Evolutionary conservation across 53 echinoderm and acorn worm genomes (phyloP).

Genomic region (Arbacia lixula): DNA sequence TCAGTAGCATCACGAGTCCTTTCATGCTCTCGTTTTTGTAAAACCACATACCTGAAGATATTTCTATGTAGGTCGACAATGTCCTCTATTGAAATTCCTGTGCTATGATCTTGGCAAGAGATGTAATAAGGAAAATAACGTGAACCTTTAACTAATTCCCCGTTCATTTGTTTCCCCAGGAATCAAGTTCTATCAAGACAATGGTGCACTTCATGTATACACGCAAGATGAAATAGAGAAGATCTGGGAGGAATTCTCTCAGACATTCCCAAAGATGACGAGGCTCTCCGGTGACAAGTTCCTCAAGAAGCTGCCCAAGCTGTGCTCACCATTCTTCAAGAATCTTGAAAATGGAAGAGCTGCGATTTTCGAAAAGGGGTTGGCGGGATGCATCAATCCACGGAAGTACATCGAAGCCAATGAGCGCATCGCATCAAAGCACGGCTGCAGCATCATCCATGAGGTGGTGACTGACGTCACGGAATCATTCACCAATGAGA

Average conservation of each 20-base stretch:
- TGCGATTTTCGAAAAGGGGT: not conserved
- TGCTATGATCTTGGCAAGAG: no score
- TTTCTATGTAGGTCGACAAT: no score
- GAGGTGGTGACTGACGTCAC: constrained; percentile 48
- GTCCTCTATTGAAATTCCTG: no score
- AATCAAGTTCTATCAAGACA: constrained; percentile 48
- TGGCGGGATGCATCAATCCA: constrained; percentile 50
- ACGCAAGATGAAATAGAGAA: not conserved
- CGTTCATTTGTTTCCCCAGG: no score
- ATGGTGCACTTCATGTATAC: not conserved
- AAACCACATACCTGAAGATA: no score
- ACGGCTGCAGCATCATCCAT: constrained; percentile 51
- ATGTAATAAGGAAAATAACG: no score
- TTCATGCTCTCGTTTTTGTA: no score
- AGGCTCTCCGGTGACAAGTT: not conserved
- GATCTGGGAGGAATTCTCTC: not conserved
- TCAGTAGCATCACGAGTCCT: no score
- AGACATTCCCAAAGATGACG: not conserved
- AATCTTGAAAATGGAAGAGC: not conserved
- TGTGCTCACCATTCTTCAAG: not conserved
- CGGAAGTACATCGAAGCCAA: constrained; percentile 46
- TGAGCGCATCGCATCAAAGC: constrained; percentile 11
- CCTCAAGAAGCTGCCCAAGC: no score
- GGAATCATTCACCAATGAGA: not conserved
- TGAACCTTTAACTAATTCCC: no score